Conservation (phyloP, 2,113 vertebrate species). For the Rhodinocichla rosea region DNA sequence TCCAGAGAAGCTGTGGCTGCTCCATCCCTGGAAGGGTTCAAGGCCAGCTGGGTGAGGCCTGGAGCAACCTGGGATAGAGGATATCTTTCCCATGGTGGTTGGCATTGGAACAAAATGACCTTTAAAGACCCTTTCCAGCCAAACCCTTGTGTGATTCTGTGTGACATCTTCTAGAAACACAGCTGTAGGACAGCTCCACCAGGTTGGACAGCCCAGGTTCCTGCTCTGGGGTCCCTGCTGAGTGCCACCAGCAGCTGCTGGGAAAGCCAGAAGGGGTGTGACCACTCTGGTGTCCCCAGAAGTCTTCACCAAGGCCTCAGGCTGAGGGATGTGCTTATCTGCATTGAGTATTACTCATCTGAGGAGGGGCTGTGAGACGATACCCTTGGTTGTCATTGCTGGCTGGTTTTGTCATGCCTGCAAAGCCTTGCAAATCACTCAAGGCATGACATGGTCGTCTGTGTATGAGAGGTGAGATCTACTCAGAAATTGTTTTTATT, state of each 20-base stretch:
- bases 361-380: background rate
- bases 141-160: background rate
- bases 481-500: conserved; percentile 53
- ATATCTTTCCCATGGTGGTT: background rate
- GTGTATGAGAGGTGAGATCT: background rate
- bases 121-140: background rate
- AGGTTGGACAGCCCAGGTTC: rapidly evolving
- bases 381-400: conserved; percentile 45
- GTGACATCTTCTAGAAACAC: background rate
- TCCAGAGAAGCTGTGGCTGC: background rate
- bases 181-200: background rate
- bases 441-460: background rate
- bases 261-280: background rate
- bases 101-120: background rate
- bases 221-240: background rate
- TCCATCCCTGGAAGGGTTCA: background rate
- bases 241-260: background rate
- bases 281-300: background rate
- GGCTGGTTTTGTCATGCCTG: background rate
- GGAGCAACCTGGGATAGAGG: background rate
- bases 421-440: conserved; percentile 31
- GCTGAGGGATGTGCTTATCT: background rate
- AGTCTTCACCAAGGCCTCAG: background rate
- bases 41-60: background rate
- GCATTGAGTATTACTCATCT: background rate